Percentiles rank a stretch among this genome's conserved stretches.
Conservation (phyloP, 2,113 vertebrate genomes). For the Scomber scombrus region DNA sequence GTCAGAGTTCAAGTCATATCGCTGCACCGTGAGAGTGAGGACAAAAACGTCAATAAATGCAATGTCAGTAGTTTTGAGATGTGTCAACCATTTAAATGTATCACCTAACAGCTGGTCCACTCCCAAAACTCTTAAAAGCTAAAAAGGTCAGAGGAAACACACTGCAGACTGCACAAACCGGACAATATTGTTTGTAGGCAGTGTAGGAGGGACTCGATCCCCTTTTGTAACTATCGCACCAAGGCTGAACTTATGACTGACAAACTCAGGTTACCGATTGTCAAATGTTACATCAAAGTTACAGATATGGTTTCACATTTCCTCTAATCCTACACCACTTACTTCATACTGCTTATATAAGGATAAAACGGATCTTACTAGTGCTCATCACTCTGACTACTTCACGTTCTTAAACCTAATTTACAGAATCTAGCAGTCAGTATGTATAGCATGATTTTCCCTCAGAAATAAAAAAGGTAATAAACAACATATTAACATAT, state of each 20-base stretch:
- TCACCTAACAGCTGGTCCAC: background rate
- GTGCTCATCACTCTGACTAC: background rate
- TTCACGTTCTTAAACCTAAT: too few relatives aligned
- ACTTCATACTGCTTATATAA: too few relatives aligned
- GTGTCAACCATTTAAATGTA: too few relatives aligned
- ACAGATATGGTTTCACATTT: background rate
- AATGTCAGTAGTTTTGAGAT: too few relatives aligned
- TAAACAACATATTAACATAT: background rate
- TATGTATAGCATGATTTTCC: too few relatives aligned
- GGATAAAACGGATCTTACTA: too few relatives aligned
- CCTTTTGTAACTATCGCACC: background rate
- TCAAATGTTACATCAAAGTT: background rate
- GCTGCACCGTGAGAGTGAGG: too few relatives aligned
- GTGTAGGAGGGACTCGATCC: background rate
- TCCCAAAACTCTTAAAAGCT: background rate
- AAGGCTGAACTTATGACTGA: background rate
- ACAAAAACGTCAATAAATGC: too few relatives aligned
- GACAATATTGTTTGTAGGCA: too few relatives aligned
- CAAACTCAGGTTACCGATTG: background rate
- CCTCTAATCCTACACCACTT: background rate
- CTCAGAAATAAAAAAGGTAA: background rate
- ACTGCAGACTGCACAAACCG: background rate
- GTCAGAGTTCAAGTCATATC: too few relatives aligned
- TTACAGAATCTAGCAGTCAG: too few relatives aligned
- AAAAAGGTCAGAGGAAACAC: background rate